Conservation (phyloP, 1,140 invertebrate genomes). For the Bilobella aurantiaca region DNA sequence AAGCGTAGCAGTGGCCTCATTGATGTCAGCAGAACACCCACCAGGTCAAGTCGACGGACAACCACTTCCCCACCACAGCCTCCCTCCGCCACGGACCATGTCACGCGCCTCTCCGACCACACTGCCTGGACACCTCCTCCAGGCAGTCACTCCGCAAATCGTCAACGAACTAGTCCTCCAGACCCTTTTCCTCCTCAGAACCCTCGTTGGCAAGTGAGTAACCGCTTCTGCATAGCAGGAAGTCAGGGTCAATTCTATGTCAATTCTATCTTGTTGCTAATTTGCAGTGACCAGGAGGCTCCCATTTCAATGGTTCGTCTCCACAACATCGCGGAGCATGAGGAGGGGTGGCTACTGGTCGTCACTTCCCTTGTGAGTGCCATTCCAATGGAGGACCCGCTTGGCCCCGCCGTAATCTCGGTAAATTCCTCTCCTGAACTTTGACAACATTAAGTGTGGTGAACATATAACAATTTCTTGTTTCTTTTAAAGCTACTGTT, state of each 20-base stretch:
- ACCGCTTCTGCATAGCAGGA: background rate
- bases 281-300: constrained; percentile 67
- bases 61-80: constrained; percentile 24
- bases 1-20: constrained; percentile 18
- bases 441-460: no score
- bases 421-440: no score
- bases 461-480: no score
- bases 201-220: constrained; percentile 70
- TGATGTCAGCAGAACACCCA: constrained; percentile 11
- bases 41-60: constrained; percentile 16
- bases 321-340: constrained; percentile 76
- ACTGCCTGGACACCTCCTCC: constrained; percentile 21
- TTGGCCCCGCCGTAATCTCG: constrained; percentile 77
- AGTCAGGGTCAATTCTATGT: background rate
- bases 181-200: constrained; percentile 64
- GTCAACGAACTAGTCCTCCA: constrained; percentile 67
- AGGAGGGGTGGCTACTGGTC: constrained; percentile 82
- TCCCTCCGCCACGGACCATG: background rate
- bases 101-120: constrained; percentile 13
- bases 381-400: constrained; percentile 65
- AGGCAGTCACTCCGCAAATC: constrained; percentile 21
- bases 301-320: constrained; percentile 70
- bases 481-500: no score
- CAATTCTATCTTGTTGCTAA: background rate
- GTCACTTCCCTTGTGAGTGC: constrained; percentile 76